Percentiles rank a stretch among this genome's conserved stretches.
These are phyloP conservation scores for Anguilla pacifica DNA, from an alignment of 2,797 vertebrate species.

Conservation along the genomic window DNA sequence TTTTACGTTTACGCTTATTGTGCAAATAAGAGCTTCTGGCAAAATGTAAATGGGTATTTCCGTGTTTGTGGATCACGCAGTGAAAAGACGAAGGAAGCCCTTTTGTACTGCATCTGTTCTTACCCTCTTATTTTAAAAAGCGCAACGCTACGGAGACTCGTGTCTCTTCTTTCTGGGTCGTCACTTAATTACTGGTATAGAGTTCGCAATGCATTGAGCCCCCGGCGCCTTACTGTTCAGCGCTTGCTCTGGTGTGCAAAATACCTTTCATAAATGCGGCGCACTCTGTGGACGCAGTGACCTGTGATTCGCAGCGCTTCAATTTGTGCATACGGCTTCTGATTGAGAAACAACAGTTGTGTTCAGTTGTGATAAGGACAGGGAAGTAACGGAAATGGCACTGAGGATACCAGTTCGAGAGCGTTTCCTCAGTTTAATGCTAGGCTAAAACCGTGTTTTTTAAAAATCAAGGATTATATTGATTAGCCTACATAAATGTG, in stretches of 20 bases:
- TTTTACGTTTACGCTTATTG: not conserved
- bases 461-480: not conserved
- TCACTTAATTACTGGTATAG: not conserved
- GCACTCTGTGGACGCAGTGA: constrained; percentile 1
- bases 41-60: not conserved
- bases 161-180: constrained; percentile 1
- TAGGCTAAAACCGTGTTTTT: not conserved
- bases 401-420: not conserved
- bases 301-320: not conserved
- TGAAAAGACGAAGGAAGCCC: not conserved
- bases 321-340: not conserved
- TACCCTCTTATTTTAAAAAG: not conserved
- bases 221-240: not conserved
- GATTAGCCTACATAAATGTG: not conserved
- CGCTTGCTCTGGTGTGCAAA: not conserved
- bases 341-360: constrained; percentile 4
- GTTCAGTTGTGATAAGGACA: not conserved
- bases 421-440: not conserved
- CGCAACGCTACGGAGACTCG: not conserved
- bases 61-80: not conserved
- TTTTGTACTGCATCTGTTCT: not conserved
- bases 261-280: not conserved
- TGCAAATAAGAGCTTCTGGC: not conserved
- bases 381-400: not conserved
- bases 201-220: not conserved